Evolutionary conservation across 2,888 invertebrate genomes (phyloP).

Genomic region (Cephonodes hylas): DNA sequence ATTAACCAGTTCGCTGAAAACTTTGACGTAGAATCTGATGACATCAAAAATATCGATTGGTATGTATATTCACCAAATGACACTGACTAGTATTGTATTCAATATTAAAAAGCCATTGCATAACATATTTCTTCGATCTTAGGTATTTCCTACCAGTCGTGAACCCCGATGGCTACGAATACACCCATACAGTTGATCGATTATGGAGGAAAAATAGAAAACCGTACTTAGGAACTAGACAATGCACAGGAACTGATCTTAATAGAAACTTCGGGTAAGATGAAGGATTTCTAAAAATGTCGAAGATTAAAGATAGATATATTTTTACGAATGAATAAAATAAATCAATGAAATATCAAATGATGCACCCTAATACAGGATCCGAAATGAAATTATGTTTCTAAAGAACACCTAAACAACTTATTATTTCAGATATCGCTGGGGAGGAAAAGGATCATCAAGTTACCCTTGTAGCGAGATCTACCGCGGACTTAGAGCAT

Average conservation of each 20-base stretch:
- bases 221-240: constrained; percentile 68
- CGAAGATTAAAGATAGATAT: too few species aligned
- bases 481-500: constrained; percentile 89
- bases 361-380: too few species aligned
- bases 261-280: constrained; percentile 91
- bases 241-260: constrained; percentile 88
- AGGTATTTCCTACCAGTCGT: constrained; percentile 87
- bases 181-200: constrained; percentile 88
- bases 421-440: constrained; percentile 84
- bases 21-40: constrained; percentile 84
- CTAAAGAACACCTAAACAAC: background rate
- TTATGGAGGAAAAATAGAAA: constrained; percentile 91
- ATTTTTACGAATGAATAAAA: too few species aligned
- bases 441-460: constrained; percentile 93
- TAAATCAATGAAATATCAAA: too few species aligned
- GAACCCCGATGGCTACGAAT: constrained; percentile 94
- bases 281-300: too few species aligned
- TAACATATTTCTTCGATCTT: too few species aligned
- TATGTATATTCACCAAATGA: constrained; percentile 26
- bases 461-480: constrained; percentile 91
- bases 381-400: too few species aligned
- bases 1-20: constrained; percentile 89
- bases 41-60: constrained; percentile 73
- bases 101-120: background rate
- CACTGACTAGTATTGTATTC: too few species aligned